Percentiles rank a stretch among this genome's conserved stretches.
Evolutionary conservation across 2,888 invertebrate genomes (phyloP).

Genomic region (Diarsia rubi): DNA sequence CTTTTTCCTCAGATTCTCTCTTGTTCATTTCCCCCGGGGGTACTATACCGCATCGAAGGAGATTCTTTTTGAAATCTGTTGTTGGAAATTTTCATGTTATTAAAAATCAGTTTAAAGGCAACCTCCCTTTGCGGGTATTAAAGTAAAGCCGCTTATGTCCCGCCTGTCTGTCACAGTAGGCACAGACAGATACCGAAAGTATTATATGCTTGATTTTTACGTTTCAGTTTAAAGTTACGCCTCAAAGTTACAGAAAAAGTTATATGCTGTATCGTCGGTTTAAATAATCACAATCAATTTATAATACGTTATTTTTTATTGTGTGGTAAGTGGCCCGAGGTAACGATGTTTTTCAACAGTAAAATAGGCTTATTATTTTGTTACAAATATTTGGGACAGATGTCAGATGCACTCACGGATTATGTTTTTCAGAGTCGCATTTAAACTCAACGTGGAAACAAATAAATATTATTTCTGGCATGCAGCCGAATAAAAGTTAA

Average conservation of each 20-base stretch:
- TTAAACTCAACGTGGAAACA: constrained; percentile 13
- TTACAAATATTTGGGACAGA: background rate
- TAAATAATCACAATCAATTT: no score
- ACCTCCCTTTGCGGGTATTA: constrained; percentile 15
- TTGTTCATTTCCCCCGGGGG: constrained; percentile 8
- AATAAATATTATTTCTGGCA: constrained; percentile 6
- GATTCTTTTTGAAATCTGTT: constrained; percentile 43
- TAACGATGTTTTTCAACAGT: no score
- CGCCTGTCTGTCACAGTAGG: background rate
- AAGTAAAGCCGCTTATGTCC: constrained; percentile 31
- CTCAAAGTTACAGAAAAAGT: background rate
- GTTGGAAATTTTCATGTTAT: constrained; percentile 41
- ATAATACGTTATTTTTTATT: no score
- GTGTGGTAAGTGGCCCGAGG: no score
- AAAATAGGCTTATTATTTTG: background rate
- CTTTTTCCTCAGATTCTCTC: constrained; percentile 9
- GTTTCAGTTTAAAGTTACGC: background rate
- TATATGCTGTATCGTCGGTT: background rate
- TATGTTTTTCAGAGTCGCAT: background rate
- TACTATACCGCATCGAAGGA: constrained; percentile 3
- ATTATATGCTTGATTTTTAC: background rate
- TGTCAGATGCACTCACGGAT: background rate
- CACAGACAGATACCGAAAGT: background rate
- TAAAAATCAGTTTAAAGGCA: constrained; percentile 11
- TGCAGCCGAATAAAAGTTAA: constrained; percentile 33